Percentiles rank a stretch among this genome's conserved stretches.
Conservation (phyloP, 2,888 invertebrate species). For the Pollenia angustigena region DNA sequence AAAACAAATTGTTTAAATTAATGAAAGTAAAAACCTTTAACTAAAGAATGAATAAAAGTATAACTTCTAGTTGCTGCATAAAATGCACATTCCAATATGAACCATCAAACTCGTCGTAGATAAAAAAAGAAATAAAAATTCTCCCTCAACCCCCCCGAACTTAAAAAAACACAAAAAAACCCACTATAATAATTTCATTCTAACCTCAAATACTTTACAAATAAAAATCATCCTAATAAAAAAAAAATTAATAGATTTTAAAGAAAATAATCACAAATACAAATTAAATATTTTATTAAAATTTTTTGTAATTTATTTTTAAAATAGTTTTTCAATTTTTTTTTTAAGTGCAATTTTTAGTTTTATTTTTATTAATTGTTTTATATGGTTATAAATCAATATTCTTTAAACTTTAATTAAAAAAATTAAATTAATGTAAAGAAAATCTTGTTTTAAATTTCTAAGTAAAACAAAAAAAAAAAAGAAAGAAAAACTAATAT, state of each 20-base stretch:
- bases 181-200: constrained; percentile 23
- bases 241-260: not conserved
- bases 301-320: constrained; percentile 30
- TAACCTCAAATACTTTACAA: constrained; percentile 22
- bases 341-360: constrained; percentile 43
- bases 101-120: constrained; percentile 34
- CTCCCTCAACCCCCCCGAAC: constrained; percentile 3
- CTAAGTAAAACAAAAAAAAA: constrained; percentile 61
- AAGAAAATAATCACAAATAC: constrained; percentile 68
- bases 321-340: constrained; percentile 13
- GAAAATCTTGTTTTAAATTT: constrained; percentile 12
- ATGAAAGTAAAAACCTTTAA: constrained; percentile 12
- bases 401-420: not conserved
- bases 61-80: constrained; percentile 56
- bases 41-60: constrained; percentile 4
- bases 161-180: constrained; percentile 22
- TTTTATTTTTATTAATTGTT: constrained; percentile 38
- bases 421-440: not conserved
- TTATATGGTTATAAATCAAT: constrained; percentile 61
- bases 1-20: constrained; percentile 30
- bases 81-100: constrained; percentile 70
- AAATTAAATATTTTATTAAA: constrained; percentile 40
- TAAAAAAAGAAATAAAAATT: constrained; percentile 25
- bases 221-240: not conserved
- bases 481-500: constrained; percentile 41